Conservation (phyloP, 2,113 vertebrate genomes). For the Rhea pennata region DNA sequence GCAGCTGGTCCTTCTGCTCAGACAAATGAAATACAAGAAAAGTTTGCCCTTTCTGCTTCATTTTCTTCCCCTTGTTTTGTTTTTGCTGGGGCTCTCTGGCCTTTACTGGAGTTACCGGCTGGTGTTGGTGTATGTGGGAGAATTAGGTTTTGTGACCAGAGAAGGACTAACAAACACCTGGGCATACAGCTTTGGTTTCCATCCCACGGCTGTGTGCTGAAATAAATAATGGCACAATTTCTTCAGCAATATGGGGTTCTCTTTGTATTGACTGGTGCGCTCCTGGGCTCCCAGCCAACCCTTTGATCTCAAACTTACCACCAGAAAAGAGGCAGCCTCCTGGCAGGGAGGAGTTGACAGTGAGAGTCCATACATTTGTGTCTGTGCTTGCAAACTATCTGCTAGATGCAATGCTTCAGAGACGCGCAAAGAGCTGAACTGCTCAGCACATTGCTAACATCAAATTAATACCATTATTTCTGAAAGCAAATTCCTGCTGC, state of each 20-base stretch:
- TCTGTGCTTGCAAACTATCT: neutral
- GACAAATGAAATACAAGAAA: neutral
- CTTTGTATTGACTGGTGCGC: neutral
- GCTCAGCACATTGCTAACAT: neutral
- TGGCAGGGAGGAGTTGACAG: neutral
- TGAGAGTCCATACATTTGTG: neutral
- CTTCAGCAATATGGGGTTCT: neutral
- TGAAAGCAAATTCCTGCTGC: constrained; percentile 28
- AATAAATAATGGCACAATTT: neutral
- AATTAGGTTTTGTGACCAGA: neutral
- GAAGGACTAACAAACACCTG: neutral
- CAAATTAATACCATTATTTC: constrained; percentile 32
- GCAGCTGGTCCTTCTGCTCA: neutral
- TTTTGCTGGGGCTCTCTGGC: neutral
- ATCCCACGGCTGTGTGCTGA: neutral
- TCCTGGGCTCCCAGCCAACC: neutral
- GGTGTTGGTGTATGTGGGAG: neutral
- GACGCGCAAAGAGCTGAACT: neutral
- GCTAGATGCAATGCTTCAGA: neutral
- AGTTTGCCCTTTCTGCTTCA: neutral
- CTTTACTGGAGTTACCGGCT: neutral
- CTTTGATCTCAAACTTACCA: neutral
- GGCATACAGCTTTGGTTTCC: neutral
- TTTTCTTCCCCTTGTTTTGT: neutral
- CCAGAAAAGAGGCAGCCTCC: neutral